Evolutionary conservation across 2,113 vertebrate species (phyloP).

Genomic region (Sphyrna mokarran): DNA sequence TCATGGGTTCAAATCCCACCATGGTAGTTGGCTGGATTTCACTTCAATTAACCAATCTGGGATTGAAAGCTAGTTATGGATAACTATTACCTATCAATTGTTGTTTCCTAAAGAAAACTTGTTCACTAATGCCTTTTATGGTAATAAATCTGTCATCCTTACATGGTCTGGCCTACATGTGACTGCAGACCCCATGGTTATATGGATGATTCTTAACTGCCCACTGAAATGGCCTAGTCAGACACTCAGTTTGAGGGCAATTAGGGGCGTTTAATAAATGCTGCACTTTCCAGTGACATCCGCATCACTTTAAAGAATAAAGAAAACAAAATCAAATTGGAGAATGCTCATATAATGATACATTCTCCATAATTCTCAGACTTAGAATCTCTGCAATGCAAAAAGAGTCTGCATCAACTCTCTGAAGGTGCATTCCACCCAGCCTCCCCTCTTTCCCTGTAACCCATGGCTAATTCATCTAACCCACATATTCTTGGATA

Average conservation of each 20-base stretch:
- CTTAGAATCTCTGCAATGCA: background rate
- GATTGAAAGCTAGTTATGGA: too few relatives aligned
- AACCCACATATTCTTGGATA: too few relatives aligned
- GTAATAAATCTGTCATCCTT: background rate
- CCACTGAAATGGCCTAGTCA: background rate
- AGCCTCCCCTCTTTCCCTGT: too few relatives aligned
- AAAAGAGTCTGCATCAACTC: too few relatives aligned
- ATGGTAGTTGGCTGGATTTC: background rate
- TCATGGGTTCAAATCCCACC: too few relatives aligned
- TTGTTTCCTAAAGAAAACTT: too few relatives aligned
- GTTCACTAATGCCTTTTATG: background rate
- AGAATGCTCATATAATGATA: background rate
- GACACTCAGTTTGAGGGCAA: background rate
- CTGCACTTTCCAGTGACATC: background rate
- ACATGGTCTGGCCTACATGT: background rate
- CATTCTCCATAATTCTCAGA: background rate
- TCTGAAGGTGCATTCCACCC: too few relatives aligned
- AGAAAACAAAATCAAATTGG: background rate
- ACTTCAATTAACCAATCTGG: background rate
- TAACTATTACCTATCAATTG: too few relatives aligned
- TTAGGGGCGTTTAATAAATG: background rate
- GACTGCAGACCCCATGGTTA: background rate
- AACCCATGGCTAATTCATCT: too few relatives aligned
- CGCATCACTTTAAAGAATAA: background rate
- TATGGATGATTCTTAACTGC: background rate